Percentiles rank a stretch among this genome's conserved stretches.
These are phyloP conservation scores for Drosophila mercatorum DNA, from an alignment of 2,888 invertebrate species.

Conservation along the genomic window DNA sequence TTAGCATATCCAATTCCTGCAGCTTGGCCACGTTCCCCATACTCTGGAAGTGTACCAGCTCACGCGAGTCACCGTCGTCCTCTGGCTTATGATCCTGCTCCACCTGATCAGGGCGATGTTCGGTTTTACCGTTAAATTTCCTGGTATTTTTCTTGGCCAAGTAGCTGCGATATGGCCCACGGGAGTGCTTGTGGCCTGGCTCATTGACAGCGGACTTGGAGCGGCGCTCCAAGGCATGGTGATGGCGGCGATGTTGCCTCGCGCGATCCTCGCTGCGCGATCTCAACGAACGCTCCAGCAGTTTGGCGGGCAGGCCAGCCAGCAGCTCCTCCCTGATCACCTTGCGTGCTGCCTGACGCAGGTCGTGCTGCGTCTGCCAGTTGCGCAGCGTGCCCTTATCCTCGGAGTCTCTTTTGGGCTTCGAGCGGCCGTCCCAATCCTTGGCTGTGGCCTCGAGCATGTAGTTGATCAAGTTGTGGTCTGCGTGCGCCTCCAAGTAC, in stretches of 20 bases:
- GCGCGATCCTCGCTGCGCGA: constrained; percentile 10
- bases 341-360: constrained; percentile 10
- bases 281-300: background rate
- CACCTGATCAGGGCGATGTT: background rate
- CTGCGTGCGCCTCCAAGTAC: background rate
- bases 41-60: background rate
- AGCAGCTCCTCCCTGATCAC: constrained; percentile 9
- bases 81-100: background rate
- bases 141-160: background rate
- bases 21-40: background rate
- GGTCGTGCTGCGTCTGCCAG: background rate
- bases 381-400: background rate
- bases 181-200: background rate
- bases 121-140: background rate
- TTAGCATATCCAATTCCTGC: background rate
- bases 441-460: constrained; percentile 6
- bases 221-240: background rate
- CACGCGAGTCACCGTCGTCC: background rate
- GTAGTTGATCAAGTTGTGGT: background rate
- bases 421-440: background rate
- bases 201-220: constrained; percentile 34
- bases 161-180: background rate
- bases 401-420: background rate
- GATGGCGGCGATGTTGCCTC: background rate
- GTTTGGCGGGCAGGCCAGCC: background rate